Evolutionary conservation across 2,797 vertebrate genomes (phyloP).

Genomic region (Nyctibius grandis): DNA sequence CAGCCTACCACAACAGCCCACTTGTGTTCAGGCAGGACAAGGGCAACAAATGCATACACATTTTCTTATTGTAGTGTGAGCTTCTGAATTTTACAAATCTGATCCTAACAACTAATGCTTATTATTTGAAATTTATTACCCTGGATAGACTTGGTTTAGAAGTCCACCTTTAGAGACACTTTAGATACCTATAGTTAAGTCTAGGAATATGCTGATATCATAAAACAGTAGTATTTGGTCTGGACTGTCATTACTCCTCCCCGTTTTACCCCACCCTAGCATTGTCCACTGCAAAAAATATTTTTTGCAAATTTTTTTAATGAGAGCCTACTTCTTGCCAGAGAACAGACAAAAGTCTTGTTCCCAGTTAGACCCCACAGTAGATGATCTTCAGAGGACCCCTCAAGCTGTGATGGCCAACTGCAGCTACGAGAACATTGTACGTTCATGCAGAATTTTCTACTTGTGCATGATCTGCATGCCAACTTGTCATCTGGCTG

Average conservation of each 20-base stretch:
- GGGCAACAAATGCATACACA: neutral
- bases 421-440: neutral
- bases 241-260: neutral
- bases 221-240: neutral
- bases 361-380: fast-evolving
- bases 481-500: neutral
- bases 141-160: neutral
- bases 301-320: neutral
- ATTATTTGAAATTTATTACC: neutral
- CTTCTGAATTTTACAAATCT: neutral
- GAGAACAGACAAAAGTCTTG: neutral
- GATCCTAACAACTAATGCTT: neutral
- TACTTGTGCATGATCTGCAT: neutral
- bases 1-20: neutral
- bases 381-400: neutral
- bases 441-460: neutral
- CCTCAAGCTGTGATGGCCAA: neutral
- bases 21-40: neutral
- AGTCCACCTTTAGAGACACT: neutral
- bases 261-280: neutral
- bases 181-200: neutral
- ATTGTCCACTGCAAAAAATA: neutral
- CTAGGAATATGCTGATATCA: neutral
- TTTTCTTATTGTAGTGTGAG: neutral
- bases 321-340: neutral